Base-by-base conservation (phyloP, 2,113 vertebrate species). In the Coregonus clupeaformis region DNA sequence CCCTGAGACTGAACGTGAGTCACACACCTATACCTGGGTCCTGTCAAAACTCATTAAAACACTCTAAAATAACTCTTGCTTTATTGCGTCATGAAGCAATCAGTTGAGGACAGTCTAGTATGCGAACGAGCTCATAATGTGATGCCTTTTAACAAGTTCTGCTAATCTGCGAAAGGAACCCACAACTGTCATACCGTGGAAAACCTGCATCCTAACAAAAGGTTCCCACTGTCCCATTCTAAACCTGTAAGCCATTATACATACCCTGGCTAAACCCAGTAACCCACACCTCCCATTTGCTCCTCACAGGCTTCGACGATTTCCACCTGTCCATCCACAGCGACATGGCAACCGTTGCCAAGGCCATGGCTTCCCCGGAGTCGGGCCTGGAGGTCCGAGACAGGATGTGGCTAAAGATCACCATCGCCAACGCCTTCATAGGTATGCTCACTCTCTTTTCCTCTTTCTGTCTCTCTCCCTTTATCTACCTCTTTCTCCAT, bases 291-390 rank as follows among this genome's bases (percentile, higher is more conserved):
- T 65, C 55, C 49, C 52, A 64, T 62, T 60, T 68, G 3, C 57
- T 76, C 71, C 75, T 45, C 27, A 69, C 91, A 99, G 98, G 98
- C 78, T 96, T 99, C 82, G 97, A 99, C 76, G 98, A 99, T 91
- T 98, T 99, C 92, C 97, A 99, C 91, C 94, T 99, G 85, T 99
- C 98, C 88, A 96, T 99, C 90, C 97, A 99, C 93, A 99, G 95
- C 3, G 98, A 99, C 88, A 98, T 99, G 96, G 96, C 95, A 27
- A 97, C 96, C 4, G 94, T 99, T 27, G 98, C 98, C 70, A 99
- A 99, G 91, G 98, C 97, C 59, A 99, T 99, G 98, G 97, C 97
- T 77, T 99, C 96, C 65, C 95, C 96, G 30, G 98, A 99, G 86
- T 99, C 98, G 0, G 98, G 98, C 78, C 90, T 99, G 70, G 98